Percentiles rank a stretch among this genome's conserved stretches.
phyloP scores from a whole-genome alignment of 2,797 vertebrate species.

The Melanogrammus aeglefinus region DNA sequence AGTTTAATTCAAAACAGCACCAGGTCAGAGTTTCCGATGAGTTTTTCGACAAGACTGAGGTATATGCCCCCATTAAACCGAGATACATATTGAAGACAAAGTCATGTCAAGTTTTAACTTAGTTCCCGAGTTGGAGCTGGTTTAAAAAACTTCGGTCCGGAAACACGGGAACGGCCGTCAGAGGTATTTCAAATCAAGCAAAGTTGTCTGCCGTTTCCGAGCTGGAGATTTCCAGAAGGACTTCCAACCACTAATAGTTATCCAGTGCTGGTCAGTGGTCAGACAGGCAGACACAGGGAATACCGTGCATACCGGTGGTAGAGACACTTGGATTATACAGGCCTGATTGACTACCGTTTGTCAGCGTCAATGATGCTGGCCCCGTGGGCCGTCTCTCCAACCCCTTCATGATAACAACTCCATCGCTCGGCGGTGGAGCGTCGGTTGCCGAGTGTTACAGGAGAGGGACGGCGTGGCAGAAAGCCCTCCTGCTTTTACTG shows the following conservation, averaged over 20 bases:
- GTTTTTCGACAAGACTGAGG: neutral
- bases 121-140: neutral
- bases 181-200: constrained; percentile 40
- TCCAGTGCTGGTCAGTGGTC: constrained; percentile 68
- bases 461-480: neutral
- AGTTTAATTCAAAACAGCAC: neutral
- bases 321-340: constrained; percentile 57
- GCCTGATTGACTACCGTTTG: constrained; percentile 46
- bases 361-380: constrained; percentile 43
- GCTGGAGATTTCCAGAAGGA: constrained; percentile 65
- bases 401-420: constrained; percentile 2
- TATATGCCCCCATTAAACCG: neutral
- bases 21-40: neutral
- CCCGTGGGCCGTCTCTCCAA: constrained; percentile 4
- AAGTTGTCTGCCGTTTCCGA: constrained; percentile 23
- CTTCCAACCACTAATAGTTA: constrained; percentile 73
- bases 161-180: constrained; percentile 35
- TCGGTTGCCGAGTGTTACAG: neutral
- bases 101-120: neutral
- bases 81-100: neutral
- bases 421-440: constrained; percentile 9
- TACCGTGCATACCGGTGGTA: constrained; percentile 62
- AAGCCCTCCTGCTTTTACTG: neutral
- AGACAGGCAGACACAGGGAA: constrained; percentile 72
- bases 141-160: constrained; percentile 34